These are phyloP conservation scores for Hypothenemus hampei DNA, from an alignment of 1,140 invertebrate species.

Conservation along the genomic window DNA sequence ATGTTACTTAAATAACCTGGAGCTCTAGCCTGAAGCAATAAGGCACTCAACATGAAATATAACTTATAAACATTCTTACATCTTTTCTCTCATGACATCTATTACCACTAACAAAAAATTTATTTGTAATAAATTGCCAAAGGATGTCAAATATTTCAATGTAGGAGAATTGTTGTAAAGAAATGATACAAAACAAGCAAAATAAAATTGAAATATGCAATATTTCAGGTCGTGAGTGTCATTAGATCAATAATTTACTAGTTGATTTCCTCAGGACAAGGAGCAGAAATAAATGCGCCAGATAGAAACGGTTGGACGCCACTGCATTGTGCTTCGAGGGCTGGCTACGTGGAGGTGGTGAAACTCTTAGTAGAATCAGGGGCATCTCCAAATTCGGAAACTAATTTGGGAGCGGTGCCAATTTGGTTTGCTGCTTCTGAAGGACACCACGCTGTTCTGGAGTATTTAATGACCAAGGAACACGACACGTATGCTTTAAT, in stretches of 20 bases:
- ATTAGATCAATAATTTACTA: not conserved
- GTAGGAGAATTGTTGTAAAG: too few species aligned
- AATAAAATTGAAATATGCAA: too few species aligned
- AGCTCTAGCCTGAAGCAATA: too few species aligned
- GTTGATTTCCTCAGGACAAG: conserved; percentile 60
- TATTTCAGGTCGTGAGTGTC: too few species aligned
- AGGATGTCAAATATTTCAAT: too few species aligned
- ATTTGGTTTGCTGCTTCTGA: conserved; percentile 96
- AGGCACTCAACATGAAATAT: too few species aligned
- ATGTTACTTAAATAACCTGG: too few species aligned
- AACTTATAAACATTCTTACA: too few species aligned
- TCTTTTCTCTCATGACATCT: too few species aligned
- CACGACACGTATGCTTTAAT: conserved; percentile 95
- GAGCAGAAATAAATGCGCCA: conserved; percentile 94
- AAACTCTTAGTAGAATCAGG: conserved; percentile 92
- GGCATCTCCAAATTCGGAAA: conserved; percentile 89
- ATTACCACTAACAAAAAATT: too few species aligned
- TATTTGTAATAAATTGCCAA: too few species aligned
- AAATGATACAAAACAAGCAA: too few species aligned
- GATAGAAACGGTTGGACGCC: conserved; percentile 98
- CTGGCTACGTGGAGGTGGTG: conserved; percentile 92
- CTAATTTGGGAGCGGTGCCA: conserved; percentile 88
- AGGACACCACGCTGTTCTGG: conserved; percentile 92
- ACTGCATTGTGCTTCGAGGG: conserved; percentile 91
- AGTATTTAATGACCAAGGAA: conserved; percentile 95